phyloP scores from a whole-genome alignment of 2,888 invertebrate species.

The Sarcophaga variegata region DNA sequence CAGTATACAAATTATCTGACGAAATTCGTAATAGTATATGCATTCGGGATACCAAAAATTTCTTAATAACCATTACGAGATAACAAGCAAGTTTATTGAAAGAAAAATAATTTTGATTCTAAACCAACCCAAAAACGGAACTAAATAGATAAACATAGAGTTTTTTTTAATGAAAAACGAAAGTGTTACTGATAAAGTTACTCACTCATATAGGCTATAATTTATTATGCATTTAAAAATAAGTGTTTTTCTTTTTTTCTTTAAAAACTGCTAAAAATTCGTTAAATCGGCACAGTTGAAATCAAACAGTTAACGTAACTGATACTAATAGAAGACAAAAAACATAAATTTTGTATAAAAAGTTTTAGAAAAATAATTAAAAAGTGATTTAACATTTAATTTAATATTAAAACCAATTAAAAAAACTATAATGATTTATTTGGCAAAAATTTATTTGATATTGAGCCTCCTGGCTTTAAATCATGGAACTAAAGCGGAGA shows the following conservation, averaged over 20 bases:
- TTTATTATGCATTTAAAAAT: neutral
- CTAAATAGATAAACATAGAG: neutral
- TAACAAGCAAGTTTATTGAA: neutral
- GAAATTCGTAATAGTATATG: too few relatives aligned
- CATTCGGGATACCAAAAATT: too few relatives aligned
- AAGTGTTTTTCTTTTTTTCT: neutral
- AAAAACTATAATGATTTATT: conserved; percentile 6
- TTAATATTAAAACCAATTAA: neutral
- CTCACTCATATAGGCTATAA: neutral
- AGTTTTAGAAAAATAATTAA: neutral
- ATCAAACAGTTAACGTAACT: neutral
- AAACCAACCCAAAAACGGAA: neutral
- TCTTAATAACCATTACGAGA: too few relatives aligned
- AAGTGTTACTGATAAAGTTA: neutral
- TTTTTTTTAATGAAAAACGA: neutral
- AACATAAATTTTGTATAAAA: too few relatives aligned
- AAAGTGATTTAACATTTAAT: neutral
- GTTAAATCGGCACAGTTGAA: neutral
- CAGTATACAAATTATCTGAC: too few relatives aligned
- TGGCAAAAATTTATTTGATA: neutral
- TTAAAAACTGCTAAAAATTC: neutral
- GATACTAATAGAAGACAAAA: neutral
- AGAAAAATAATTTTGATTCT: neutral
- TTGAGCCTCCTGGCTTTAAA: conserved; percentile 15
- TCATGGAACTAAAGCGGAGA: neutral